Evolutionary conservation across 1,140 invertebrate species (phyloP).

Genomic region (Galleria mellonella): DNA sequence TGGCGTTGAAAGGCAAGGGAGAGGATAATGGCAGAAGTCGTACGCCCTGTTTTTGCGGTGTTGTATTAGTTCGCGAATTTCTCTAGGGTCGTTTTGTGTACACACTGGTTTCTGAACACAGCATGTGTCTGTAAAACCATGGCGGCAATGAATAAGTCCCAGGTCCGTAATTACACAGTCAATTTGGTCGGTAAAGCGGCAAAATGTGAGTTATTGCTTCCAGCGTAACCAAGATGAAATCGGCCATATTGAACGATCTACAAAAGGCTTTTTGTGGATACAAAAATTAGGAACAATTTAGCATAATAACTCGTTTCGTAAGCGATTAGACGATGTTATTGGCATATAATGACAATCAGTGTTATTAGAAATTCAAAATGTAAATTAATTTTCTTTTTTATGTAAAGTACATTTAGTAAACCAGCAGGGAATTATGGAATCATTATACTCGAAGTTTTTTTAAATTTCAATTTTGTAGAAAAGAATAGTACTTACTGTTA

Average conservation of each 20-base stretch:
- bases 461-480: too few relatives aligned
- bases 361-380: too few relatives aligned
- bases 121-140: conserved; percentile 55
- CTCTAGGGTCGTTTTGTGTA: conserved; percentile 61
- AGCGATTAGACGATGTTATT: conserved; percentile 44
- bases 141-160: conserved; percentile 44
- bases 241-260: conserved; percentile 46
- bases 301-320: conserved; percentile 50
- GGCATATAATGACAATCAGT: conserved; percentile 24
- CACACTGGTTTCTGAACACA: conserved; percentile 63
- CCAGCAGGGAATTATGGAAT: too few relatives aligned
- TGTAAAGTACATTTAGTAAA: too few relatives aligned
- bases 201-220: conserved; percentile 64
- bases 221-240: conserved; percentile 60
- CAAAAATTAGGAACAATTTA: conserved; percentile 40
- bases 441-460: too few relatives aligned
- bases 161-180: conserved; percentile 69
- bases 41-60: conserved; percentile 70
- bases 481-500: too few relatives aligned
- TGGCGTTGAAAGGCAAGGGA: conserved; percentile 48
- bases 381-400: too few relatives aligned
- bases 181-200: conserved; percentile 59
- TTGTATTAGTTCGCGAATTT: conserved; percentile 68
- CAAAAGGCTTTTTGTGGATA: conserved; percentile 40
- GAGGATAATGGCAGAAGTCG: conserved; percentile 51